A percentile compares a stretch with the other conserved stretches of the same genome.
Conservation (phyloP, 2,113 vertebrate genomes). For the Copsychus sechellarum region DNA sequence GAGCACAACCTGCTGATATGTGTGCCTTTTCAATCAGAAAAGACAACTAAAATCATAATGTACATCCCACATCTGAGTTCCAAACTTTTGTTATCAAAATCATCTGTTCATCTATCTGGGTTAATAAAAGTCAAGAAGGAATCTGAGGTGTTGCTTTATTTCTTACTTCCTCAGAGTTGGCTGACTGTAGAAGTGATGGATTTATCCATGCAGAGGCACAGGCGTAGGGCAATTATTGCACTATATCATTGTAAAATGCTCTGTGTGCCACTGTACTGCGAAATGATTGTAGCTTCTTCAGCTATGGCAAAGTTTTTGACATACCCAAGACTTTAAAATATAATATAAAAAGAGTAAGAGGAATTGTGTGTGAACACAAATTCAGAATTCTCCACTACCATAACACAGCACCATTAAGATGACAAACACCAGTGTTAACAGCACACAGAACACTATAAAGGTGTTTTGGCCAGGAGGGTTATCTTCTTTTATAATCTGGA, state of each 20-base stretch:
- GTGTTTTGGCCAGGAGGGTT: not conserved
- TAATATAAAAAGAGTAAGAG: not conserved
- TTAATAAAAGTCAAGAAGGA: not conserved
- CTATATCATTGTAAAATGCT: not conserved
- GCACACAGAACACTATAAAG: not conserved
- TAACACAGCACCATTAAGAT: not conserved
- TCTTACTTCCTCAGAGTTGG: not conserved
- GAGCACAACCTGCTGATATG: rapidly evolving
- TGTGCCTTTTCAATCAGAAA: not conserved
- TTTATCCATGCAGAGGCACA: not conserved
- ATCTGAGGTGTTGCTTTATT: not conserved
- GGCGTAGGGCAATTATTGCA: not conserved
- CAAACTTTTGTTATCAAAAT: not conserved
- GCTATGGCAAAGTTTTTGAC: not conserved
- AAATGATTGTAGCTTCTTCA: not conserved
- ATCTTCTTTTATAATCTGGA: not conserved
- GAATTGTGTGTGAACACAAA: not conserved
- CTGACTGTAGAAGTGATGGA: not conserved
- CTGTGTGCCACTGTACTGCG: not conserved
- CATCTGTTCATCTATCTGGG: not conserved
- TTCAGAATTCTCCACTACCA: not conserved
- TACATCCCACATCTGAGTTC: not conserved
- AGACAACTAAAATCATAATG: not conserved
- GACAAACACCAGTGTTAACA: not conserved
- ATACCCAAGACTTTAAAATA: not conserved